Conservation (phyloP, 2,113 vertebrate species). For the Chloropsis cyanopogon region DNA sequence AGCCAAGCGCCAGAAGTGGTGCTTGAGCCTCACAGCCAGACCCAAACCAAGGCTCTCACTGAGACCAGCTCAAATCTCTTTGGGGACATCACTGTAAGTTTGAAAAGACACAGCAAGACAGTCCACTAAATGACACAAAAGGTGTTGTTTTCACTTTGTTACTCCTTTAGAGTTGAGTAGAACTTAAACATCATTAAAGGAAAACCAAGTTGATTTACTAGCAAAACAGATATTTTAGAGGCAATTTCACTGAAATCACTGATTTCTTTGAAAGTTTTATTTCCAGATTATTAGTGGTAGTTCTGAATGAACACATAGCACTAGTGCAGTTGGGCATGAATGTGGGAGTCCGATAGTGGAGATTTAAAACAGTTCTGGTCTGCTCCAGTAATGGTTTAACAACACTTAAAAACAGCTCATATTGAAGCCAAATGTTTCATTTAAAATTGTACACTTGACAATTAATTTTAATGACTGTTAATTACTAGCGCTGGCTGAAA, state of each 20-base stretch:
- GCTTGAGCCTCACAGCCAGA: not conserved
- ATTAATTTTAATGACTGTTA: conserved; percentile 68
- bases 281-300: not conserved
- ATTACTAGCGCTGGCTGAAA: conserved; percentile 63
- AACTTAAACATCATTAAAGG: not conserved
- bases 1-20: not conserved
- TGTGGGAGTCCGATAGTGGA: not conserved
- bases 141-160: not conserved
- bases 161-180: not conserved
- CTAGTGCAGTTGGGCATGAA: not conserved
- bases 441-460: conserved; percentile 58
- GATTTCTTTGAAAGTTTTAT: not conserved
- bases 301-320: not conserved
- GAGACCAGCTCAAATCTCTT: not conserved
- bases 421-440: conserved; percentile 56
- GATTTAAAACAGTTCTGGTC: conserved; percentile 51
- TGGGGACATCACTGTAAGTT: not conserved
- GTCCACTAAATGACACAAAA: not conserved
- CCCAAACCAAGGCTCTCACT: not conserved
- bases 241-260: not conserved
- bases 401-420: conserved; percentile 60
- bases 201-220: not conserved
- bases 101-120: not conserved
- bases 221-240: not conserved
- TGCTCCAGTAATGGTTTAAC: conserved; percentile 32